Base-by-base conservation (phyloP, 2,888 invertebrate genomes). In the Heliconius charithonia region DNA sequence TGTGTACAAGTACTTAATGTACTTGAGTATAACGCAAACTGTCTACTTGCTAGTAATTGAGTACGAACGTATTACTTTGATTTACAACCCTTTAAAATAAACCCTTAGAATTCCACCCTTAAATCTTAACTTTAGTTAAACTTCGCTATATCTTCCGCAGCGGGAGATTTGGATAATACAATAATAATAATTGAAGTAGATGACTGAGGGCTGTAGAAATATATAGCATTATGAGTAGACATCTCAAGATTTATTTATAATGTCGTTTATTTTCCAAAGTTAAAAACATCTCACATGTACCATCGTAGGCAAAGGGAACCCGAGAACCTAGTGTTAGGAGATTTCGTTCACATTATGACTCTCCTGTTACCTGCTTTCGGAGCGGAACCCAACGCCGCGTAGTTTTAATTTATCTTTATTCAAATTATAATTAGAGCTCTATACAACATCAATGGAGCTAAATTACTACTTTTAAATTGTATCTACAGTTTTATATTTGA, bases 41-140 rank as follows among this genome's bases (percentile, higher is more conserved):
- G 81, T 82, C 81, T 81, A 82, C 83, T 78, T 80, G 82, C 37
- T 87, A 85, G 88, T 92, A 91, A 92, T 92, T 90, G 91, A 92
- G 89, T 89, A 88, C 84, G 86, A 88, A 88, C 87, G 89, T 89
- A 92, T 91, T 90, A 89, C 89, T 91, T 90, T 91, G 92, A 93
- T 92, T 91, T 92, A 91, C 87, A 90, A 87, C 90, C 91, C 92
- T 89, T 90, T 90, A 88, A 90, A 90, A 90, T 87, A 90, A 91
- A 90, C 87, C 87, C 89, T 87, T 83, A 84, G 82, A 86, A 87
- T 85, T 83, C 90, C 88, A 92, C 67, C 92, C 92, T 91, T 90
- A 90, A 91, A 89, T 91, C 90, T 89, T 88, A 92, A 92, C 90
- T 93, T 92, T 86, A 89, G 89, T 90, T 89, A 86, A 91, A 93